A percentile compares a stretch with the other conserved stretches of the same genome.
These are phyloP conservation scores for Thrips palmi DNA, from an alignment of 1,140 invertebrate genomes.

Conservation along the genomic window DNA sequence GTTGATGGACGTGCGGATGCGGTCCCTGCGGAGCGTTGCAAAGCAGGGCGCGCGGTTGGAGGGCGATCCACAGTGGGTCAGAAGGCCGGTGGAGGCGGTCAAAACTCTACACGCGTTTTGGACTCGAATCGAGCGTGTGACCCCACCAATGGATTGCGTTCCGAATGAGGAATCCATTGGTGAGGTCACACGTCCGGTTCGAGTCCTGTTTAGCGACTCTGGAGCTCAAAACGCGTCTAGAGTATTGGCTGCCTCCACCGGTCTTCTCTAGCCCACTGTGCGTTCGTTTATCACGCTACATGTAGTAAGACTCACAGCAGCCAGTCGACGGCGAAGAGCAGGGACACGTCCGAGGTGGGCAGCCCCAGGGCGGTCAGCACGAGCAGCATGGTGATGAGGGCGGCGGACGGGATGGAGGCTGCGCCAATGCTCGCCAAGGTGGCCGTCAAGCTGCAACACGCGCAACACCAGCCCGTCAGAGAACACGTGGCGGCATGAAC, in stretches of 20 bases:
- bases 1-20: conserved; percentile 61
- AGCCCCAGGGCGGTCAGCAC: conserved; percentile 52
- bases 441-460: conserved; percentile 39
- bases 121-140: not conserved
- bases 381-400: conserved; percentile 57
- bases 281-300: not conserved
- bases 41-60: not conserved
- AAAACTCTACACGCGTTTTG: too few relatives aligned
- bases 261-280: too few relatives aligned
- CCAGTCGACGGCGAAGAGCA: conserved; percentile 62
- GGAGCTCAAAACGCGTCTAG: not conserved
- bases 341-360: conserved; percentile 44
- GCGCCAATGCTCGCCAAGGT: conserved; percentile 61
- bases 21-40: conserved; percentile 23
- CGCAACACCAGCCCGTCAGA: not conserved
- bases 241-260: not conserved
- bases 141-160: too few relatives aligned
- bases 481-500: too few relatives aligned
- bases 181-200: too few relatives aligned
- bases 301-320: conserved; percentile 39
- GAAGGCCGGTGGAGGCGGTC: too few relatives aligned
- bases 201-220: too few relatives aligned
- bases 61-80: too few relatives aligned
- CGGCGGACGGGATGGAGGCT: conserved; percentile 56
- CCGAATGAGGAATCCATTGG: too few relatives aligned